Conservation (phyloP, 2,113 vertebrate species). For the Amblyopsis rosae region DNA sequence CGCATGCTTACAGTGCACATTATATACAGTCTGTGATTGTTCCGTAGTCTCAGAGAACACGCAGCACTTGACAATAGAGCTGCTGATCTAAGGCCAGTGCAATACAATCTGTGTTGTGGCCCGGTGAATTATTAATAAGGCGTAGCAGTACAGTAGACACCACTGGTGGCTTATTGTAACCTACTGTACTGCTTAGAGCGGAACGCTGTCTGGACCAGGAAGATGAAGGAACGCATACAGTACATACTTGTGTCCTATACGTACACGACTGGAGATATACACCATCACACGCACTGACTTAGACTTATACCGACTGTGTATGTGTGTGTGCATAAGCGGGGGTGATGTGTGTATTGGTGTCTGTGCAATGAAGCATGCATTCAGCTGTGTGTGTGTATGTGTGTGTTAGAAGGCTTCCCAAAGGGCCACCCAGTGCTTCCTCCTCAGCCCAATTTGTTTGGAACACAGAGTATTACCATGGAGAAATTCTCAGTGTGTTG, state of each 20-base stretch:
- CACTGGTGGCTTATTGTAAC: neutral
- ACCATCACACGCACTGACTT: slow-evolving; percentile 12
- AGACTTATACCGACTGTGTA: neutral
- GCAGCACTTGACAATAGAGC: neutral
- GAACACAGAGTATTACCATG: slow-evolving; percentile 59
- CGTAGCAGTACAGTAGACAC: slow-evolving; percentile 31
- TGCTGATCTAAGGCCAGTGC: slow-evolving; percentile 21
- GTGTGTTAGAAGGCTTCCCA: slow-evolving; percentile 27
- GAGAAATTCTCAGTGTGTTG: slow-evolving; percentile 65
- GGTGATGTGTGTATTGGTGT: slow-evolving; percentile 26
- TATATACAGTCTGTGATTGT: slow-evolving; percentile 3
- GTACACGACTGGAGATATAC: too few relatives aligned
- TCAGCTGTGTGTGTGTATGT: slow-evolving; percentile 20
- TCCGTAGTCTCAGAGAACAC: slow-evolving; percentile 10
- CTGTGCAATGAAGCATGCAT: neutral
- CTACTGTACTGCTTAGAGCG: neutral
- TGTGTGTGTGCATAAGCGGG: neutral
- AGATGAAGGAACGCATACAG: too few relatives aligned
- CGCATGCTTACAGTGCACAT: neutral
- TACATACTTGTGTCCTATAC: too few relatives aligned
- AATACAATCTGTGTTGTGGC: slow-evolving; percentile 46
- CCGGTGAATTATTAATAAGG: slow-evolving; percentile 60
- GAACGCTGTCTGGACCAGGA: too few relatives aligned
- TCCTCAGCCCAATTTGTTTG: slow-evolving; percentile 72
- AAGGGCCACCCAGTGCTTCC: slow-evolving; percentile 42